These are phyloP conservation scores for Myotis findleyi DNA, from an alignment of 2,797 vertebrate species.

Conservation along the genomic window DNA sequence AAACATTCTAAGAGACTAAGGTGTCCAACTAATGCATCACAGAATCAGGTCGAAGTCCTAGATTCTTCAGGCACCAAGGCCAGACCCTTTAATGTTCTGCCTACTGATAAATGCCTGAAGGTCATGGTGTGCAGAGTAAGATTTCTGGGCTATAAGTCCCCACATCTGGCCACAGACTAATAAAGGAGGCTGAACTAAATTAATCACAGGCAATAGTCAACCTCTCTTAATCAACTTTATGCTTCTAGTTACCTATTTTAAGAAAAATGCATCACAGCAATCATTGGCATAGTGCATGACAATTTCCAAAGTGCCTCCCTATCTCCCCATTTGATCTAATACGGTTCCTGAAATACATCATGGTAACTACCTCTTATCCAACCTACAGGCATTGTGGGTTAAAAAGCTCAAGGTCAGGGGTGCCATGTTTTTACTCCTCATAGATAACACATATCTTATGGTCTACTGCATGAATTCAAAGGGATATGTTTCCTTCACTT, in stretches of 20 bases:
- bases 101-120: not conserved
- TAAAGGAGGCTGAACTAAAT: not conserved
- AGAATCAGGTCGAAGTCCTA: not conserved
- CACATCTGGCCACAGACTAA: not conserved
- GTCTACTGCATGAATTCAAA: not conserved
- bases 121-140: not conserved
- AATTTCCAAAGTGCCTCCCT: not conserved
- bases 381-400: not conserved
- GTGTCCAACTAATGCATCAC: not conserved
- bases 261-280: not conserved
- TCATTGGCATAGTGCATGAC: not conserved
- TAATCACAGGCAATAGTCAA: not conserved
- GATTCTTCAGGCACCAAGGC: not conserved
- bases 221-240: slow-evolving; percentile 20
- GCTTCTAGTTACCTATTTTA: slow-evolving; percentile 14
- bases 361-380: not conserved
- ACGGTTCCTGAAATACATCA: not conserved
- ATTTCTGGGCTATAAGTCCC: not conserved
- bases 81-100: not conserved
- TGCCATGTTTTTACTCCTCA: not conserved
- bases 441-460: not conserved
- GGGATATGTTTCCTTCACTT: not conserved
- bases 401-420: not conserved
- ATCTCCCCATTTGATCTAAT: not conserved
- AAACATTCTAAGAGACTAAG: not conserved